Evolutionary conservation across 2,888 invertebrate genomes (phyloP), one percentile per base, ranked within the genome.

Genomic region (Diadromus collaris): DNA sequence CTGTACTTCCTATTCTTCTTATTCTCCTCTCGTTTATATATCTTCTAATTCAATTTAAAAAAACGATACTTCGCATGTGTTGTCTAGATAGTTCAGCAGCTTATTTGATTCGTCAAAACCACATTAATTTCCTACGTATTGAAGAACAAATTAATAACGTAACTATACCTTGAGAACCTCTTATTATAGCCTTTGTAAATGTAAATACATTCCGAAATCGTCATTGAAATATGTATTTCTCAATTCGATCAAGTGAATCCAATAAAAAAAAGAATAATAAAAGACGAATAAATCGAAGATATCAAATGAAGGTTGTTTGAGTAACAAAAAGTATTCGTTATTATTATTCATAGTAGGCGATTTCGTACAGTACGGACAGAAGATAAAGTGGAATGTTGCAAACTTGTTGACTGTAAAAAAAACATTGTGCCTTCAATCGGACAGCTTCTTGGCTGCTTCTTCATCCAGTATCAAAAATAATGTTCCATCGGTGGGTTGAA

Each of bases 401-500:
- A 27, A 34, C 41, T 38, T 27, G 60, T n/a, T 32, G 21, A 27
- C 16, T 34, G 19, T 9, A 29, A 41, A 38, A 56, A 41, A 54
- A 70, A 61, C 48, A 60, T 19, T 44, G 24, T 16, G 27, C 32
- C 24, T 68, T 77, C 64, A 67, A 29, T 65, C 60, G 68, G 78
- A 78, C 63, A 85, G 76, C 38, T 83, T 85, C 68, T 69, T 79
- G 19, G 88, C 88, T 46, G 90, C 90, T 54, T 82, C 86, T 79
- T 87, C 69, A 61, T 90, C 90, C 24, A 90, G 73, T 78, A 90
- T 86, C 94, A 94, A 94, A 83, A 94, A 93, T 0, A 97, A 90
- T 67, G 93, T 92, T 19, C 97, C 97, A 78, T 92, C 90, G 6
- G 90, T 91, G 0, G 97, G 96, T 78, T 93, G 92, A 16, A 98